Conservation (phyloP, 2,113 vertebrate genomes). For the Ceyx margarethae region DNA sequence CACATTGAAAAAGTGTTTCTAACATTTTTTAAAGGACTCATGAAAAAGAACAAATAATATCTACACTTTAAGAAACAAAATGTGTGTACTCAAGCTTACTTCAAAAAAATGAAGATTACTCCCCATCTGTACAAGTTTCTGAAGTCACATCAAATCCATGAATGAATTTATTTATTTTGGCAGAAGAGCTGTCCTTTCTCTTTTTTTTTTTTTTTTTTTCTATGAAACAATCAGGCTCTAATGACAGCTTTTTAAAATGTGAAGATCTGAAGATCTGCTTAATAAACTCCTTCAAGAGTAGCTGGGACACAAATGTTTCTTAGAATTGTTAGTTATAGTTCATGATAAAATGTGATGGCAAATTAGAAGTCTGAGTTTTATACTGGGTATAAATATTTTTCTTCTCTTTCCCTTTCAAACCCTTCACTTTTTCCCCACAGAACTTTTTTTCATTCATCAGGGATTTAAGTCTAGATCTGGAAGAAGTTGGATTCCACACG, state of each 20-base stretch:
- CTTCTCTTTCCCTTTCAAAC: neutral
- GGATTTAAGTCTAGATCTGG: slow-evolving; percentile 15
- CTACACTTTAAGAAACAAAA: neutral
- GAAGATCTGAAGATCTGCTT: slow-evolving; percentile 6
- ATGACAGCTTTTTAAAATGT: neutral
- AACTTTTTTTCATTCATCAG: neutral
- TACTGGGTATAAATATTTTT: neutral
- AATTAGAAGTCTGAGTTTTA: neutral
- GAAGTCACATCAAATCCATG: slow-evolving; percentile 13
- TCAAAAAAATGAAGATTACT: neutral
- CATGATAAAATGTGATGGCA: neutral
- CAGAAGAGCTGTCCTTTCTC: neutral
- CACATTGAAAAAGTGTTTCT: neutral
- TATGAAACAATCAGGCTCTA: neutral
- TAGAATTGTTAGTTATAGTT: neutral
- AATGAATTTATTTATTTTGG: slow-evolving; percentile 41
- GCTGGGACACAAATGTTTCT: neutral
- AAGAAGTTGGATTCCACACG: neutral
- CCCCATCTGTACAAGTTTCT: neutral
- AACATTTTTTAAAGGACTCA: neutral
- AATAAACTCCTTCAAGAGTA: neutral
- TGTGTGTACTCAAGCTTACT: neutral
- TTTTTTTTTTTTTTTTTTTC: neutral
- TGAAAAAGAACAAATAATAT: neutral
- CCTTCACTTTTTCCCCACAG: neutral